Evolutionary conservation across 2,113 vertebrate genomes (phyloP).

Genomic region (Salvelinus sp.): DNA sequence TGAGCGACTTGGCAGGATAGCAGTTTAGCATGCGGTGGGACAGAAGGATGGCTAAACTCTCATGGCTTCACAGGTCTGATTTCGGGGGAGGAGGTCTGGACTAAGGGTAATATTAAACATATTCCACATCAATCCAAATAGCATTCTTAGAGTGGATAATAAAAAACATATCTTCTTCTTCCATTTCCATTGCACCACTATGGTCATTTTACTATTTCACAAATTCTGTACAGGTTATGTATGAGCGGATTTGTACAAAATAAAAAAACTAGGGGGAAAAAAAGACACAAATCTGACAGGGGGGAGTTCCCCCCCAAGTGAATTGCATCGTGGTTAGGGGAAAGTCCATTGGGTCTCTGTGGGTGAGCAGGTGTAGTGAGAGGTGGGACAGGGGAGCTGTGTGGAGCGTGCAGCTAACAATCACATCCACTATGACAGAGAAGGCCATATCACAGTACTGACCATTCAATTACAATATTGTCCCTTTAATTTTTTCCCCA

Average conservation of each 20-base stretch:
- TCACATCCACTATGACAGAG: not conserved
- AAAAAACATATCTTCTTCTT: conserved; percentile 1
- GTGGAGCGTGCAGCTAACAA: not conserved
- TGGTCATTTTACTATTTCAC: conserved; percentile 35
- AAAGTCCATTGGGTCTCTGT: conserved; percentile 14
- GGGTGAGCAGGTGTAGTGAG: not conserved
- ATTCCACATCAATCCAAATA: conserved; percentile 31
- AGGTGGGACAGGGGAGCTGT: not conserved
- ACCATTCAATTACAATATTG: conserved; percentile 28
- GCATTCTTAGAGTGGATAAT: conserved; percentile 25
- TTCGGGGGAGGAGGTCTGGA: not conserved
- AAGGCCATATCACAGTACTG: conserved; percentile 10
- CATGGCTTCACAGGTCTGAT: not conserved
- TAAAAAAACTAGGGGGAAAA: no score
- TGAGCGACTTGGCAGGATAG: not conserved
- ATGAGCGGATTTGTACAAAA: conserved; percentile 42
- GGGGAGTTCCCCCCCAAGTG: not conserved
- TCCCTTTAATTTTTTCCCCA: not conserved
- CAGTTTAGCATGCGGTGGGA: no score
- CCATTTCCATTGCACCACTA: not conserved
- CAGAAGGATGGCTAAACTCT: not conserved
- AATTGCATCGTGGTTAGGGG: conserved; percentile 16
- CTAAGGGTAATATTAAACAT: conserved; percentile 12
- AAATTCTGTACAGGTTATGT: conserved; percentile 47
- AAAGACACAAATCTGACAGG: no score